Percentiles rank a stretch among this genome's conserved stretches.
Conservation (phyloP, 1,140 invertebrate species). For the Pemphigus obesinymphae region DNA sequence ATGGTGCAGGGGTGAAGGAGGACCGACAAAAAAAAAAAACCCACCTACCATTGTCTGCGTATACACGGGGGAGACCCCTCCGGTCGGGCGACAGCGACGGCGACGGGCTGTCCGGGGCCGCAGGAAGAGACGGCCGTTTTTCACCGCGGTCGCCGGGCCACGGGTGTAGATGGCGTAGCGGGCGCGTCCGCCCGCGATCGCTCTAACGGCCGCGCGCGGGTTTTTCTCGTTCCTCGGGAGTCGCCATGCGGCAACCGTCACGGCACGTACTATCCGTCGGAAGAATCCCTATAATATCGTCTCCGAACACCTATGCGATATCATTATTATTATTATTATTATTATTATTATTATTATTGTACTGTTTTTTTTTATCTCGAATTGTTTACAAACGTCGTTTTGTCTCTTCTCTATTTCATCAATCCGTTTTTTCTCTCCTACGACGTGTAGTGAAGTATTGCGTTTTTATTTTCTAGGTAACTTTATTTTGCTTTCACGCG, state of each 20-base stretch:
- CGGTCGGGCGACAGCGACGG: background rate
- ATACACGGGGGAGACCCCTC: background rate
- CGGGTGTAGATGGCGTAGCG: background rate
- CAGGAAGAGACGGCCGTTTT: background rate
- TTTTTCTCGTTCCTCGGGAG: conserved; percentile 17
- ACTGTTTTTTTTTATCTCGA: background rate
- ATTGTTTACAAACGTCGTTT: background rate
- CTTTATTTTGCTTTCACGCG: background rate
- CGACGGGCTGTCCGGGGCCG: background rate
- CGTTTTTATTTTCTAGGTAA: background rate
- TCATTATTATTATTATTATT: background rate
- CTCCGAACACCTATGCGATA: no score
- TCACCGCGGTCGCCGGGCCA: background rate
- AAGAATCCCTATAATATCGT: background rate
- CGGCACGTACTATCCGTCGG: background rate
- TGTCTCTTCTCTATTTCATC: no score
- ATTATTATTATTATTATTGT: background rate
- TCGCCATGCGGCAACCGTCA: conserved; percentile 38
- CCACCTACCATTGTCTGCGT: background rate
- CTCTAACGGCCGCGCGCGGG: background rate
- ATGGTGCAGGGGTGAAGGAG: background rate
- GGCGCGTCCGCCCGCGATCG: background rate
- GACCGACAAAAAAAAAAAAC: background rate
- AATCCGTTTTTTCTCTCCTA: no score
- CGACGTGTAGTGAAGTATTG: no score